Evolutionary conservation across 1,140 invertebrate genomes (phyloP), one percentile per base, ranked within the genome.

Genomic region (Eulimnadia texana): DNA sequence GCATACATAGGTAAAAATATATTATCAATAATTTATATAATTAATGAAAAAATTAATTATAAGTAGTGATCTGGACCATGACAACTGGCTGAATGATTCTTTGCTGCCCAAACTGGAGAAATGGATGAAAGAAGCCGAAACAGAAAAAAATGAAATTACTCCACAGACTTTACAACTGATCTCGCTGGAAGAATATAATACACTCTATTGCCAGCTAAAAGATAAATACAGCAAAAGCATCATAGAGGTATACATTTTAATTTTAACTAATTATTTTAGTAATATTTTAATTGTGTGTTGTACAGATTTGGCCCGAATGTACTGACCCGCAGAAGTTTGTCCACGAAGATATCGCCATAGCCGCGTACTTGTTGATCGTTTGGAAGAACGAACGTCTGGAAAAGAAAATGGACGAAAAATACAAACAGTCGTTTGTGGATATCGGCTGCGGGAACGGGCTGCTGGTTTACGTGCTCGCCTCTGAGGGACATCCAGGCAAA

Each of bases 381-480:
- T 92, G 88, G 88, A 74, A 81, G 53, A 67, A 76, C 47, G 76
- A 70, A 49, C 70, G 70, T 20, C 22, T 66, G 23, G 64, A 71
- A 42, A 57, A 67, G 54, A 60, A 64, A 25, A 66, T 66, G 47
- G 66, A 65, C 19, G 23, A 67, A 9, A 55, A 23, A 27, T 54
- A 65, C 49, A 71, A 76, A 62, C 83, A 87, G 68, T 81, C 76
- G 1, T 98, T 98, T 79, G 80, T 94, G 1, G 94, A 98, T 75
- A 75, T 98, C 27, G 94, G 94, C 0, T 99, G 94, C 79, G 94
- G 95, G 0, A 98, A 98, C 78, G 95, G 96, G 22, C 76, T 99
- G 13, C 76, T 99, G 2, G 91, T 95, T 11, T 83, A 93, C 74
- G 85, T 98, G 62, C 76, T 97, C 10, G 81, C 79, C 33, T 78